Base-by-base conservation (phyloP, 2,888 invertebrate species). In the Mechanitis mazaeus region DNA sequence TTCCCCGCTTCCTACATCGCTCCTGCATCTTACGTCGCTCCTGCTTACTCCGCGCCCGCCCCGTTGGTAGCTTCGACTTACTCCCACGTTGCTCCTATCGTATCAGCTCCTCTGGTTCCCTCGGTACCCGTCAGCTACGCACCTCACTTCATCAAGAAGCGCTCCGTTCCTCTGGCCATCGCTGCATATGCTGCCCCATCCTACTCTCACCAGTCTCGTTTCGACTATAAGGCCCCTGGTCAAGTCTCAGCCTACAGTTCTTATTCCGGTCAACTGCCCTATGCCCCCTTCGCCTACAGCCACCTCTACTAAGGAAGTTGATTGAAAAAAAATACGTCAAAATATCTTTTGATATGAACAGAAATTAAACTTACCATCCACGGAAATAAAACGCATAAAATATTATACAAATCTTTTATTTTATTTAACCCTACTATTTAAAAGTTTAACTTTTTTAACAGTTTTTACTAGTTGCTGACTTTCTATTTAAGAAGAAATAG, bases 131-230 rank as follows among this genome's bases (percentile, higher is more conserved):
- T 61, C 38, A 38, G 42, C n/a, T 64, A 58, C 59, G 42, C 31
- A 35, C 3, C 67, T 6, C 71, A 72, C 54, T 62, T 69, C 58
- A 73, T 73, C 63, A 73, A 73, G 69, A 72, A 72, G 56, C 59
- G 69, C 3, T 65, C 68, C 53, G 65, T 57, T 33, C 61, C 67
- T 11, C 11, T 64, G 11, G 55, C 64, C 7, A 2, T 65, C 33
- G 57, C 59, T 55, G 45, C 58, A 4, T 73, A 75, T 69, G 59
- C 75, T 33, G 76, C 77, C 7, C 76, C 79, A 31, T 69, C 80
- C 5, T 74, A 71, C 67, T 75, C 79, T 4, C 71, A 71, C 31
- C 77, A 77, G 65, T 76, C 76, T 54, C 72, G 80, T 62, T 69
- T 78, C 42, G 79, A 79, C 63, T 63, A 72, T 62, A 72, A 74